Evolutionary conservation across 2,113 vertebrate genomes (phyloP).

Genomic region (Lota lota): DNA sequence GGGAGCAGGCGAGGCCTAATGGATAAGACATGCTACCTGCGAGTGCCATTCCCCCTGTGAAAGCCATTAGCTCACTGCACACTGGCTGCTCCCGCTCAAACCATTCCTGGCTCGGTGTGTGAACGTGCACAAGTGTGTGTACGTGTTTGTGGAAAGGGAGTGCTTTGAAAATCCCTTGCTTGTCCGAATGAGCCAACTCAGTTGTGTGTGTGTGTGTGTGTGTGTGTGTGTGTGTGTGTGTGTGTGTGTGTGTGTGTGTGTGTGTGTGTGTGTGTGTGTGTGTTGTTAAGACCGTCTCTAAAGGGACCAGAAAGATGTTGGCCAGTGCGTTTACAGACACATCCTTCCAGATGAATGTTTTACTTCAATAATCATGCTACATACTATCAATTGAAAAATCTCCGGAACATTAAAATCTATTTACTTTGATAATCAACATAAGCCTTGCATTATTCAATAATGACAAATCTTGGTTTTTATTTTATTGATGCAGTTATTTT

Average conservation of each 20-base stretch:
- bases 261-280: conserved; percentile 70
- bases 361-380: too few species aligned
- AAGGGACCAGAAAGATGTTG: background rate
- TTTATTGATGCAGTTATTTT: too few species aligned
- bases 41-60: conserved; percentile 73
- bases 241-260: conserved; percentile 74
- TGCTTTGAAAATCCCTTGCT: conserved; percentile 63
- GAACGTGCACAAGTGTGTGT: conserved; percentile 10
- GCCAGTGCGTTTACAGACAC: too few species aligned
- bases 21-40: conserved; percentile 56
- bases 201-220: conserved; percentile 8
- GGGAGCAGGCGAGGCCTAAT: conserved; percentile 32
- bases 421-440: too few species aligned
- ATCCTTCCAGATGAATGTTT: too few species aligned
- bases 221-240: conserved; percentile 76
- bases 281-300: conserved; percentile 26
- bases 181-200: too few species aligned
- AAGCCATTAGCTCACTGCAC: conserved; percentile 80
- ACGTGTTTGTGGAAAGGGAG: conserved; percentile 16
- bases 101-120: conserved; percentile 60
- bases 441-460: too few species aligned
- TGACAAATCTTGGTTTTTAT: too few species aligned
- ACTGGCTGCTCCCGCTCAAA: conserved; percentile 50
- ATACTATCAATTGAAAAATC: too few species aligned
- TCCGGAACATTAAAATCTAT: too few species aligned